Evolutionary conservation across 1,140 invertebrate species (phyloP), one percentile per base, ranked within the genome.

Genomic region (Lepidostoma basale): DNA sequence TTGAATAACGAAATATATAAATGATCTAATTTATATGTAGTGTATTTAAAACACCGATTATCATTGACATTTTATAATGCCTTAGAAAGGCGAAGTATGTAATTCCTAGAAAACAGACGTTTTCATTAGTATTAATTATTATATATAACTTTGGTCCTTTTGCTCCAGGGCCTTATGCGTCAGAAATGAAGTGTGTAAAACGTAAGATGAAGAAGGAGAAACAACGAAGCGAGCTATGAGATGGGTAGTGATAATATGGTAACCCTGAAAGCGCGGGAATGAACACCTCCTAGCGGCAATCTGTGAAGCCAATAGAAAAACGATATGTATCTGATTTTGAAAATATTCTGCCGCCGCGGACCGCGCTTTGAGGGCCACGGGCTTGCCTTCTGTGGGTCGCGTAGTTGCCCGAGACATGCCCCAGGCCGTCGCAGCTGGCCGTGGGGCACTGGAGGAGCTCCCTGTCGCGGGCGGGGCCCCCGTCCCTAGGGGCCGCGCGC

Each of bases 391-490:
- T 82, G 79, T 94, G 92, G 39, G 92, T 92, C 26, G 91, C 89
- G 80, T 93, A 94, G 83, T 93, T 93, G 69, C 92, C 92, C 16
- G 92, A 93, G 25, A 93, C 87, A 80, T 95, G 92, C 67, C 93
- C 92, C 39, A 89, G 89, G 23, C 93, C 93, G 79, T 95, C 92
- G 80, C 93, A 97, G 26, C 91, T 91, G 14, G 92, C 90, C 10
- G 94, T 95, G 1, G 95, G 95, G 80, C 95, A 97, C 81, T 94
- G 93, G 40, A 94, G 75, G 49, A 81, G 78, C 88, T 64, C 90
- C 85, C 78, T 89, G 88, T 70, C 90, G 83, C 36, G 9, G 16
- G 8, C 33, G 20, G 9, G 30, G 14, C 54, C 18, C n/a, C 3
- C 28, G 20, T 33, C 10, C 16, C 1, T 6, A 16, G 18, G 5